Percentiles rank a stretch among this genome's conserved stretches.
phyloP scores from a whole-genome alignment of 2,797 vertebrate species.

The Ceyx erithaca region DNA sequence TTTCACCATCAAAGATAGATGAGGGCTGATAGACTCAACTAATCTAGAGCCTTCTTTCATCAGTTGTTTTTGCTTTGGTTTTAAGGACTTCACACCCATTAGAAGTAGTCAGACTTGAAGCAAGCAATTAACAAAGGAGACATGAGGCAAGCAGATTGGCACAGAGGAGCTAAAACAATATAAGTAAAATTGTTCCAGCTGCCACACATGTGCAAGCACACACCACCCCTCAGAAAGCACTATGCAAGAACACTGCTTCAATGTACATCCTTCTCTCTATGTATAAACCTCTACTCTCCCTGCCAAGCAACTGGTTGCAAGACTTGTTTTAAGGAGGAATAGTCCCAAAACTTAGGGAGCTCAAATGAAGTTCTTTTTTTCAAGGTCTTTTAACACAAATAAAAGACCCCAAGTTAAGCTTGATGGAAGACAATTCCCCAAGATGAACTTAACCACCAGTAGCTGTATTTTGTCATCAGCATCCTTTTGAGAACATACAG shows the following conservation, averaged over 20 bases:
- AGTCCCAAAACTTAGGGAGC: neutral
- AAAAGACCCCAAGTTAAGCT: neutral
- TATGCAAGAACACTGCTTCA: neutral
- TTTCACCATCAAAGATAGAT: neutral
- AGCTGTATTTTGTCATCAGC: neutral
- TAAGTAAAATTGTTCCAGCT: conserved; percentile 28
- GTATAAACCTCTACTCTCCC: neutral
- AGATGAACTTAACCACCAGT: neutral
- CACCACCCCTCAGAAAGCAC: neutral
- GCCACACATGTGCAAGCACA: neutral
- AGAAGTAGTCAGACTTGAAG: neutral
- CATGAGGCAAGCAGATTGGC: conserved; percentile 35
- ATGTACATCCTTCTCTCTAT: neutral
- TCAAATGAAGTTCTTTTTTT: neutral
- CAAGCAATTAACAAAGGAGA: conserved; percentile 32
- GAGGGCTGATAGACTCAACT: neutral
- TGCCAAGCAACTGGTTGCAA: neutral
- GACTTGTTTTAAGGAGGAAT: neutral
- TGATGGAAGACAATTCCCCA: neutral
- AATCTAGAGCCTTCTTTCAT: neutral
- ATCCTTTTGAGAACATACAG: neutral
- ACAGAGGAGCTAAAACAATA: conserved; percentile 27
- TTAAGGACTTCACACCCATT: conserved; percentile 6
- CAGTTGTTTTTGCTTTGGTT: neutral
- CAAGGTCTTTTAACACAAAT: neutral